Evolutionary conservation across 2,888 invertebrate species (phyloP).

Genomic region (Stegophylla sp.): DNA sequence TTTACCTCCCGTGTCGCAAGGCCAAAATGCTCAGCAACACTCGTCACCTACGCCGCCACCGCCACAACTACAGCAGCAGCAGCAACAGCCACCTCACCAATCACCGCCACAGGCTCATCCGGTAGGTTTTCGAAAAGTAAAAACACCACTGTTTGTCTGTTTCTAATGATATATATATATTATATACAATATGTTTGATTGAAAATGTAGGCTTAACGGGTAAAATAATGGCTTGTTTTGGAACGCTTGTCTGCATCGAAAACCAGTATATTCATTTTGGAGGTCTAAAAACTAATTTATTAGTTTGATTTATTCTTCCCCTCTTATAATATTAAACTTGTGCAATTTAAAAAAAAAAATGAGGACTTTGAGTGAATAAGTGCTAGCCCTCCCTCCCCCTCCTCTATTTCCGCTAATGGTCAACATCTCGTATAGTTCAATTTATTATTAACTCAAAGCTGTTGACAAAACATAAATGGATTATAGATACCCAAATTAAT

Average conservation of each 20-base stretch:
- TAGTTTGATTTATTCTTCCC: too few species aligned
- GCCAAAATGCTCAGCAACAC: slow-evolving; percentile 54
- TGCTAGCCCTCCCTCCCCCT: too few species aligned
- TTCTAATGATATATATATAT: neutral
- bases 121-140: too few species aligned
- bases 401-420: too few species aligned
- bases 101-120: slow-evolving; percentile 51
- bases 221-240: slow-evolving; percentile 21
- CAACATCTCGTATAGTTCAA: neutral
- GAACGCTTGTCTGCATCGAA: neutral
- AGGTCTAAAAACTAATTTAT: too few species aligned
- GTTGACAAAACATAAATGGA: neutral
- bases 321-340: too few species aligned
- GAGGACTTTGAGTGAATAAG: too few species aligned
- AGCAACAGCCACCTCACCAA: slow-evolving; percentile 49
- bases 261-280: neutral
- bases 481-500: neutral
- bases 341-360: too few species aligned
- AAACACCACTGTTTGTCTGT: too few species aligned
- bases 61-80: slow-evolving; percentile 48
- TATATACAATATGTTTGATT: neutral
- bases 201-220: neutral
- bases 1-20: slow-evolving; percentile 48
- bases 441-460: neutral
- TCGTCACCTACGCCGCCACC: slow-evolving; percentile 52